phyloP scores from a whole-genome alignment of 92 coral and sea anemone genomes.

The Blastomussa wellsi region DNA sequence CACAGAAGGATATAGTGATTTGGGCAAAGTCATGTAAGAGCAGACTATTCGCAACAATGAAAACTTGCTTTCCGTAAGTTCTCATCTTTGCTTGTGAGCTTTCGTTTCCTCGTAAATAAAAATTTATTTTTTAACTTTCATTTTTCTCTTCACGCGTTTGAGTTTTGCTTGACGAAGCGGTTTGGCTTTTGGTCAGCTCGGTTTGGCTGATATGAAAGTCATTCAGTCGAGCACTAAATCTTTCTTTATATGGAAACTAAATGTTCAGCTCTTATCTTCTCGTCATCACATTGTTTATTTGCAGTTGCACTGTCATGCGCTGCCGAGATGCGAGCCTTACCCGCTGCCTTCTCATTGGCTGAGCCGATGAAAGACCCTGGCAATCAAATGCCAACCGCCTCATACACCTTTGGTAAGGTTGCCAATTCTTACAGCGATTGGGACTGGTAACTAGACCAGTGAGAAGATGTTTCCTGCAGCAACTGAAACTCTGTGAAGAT shows the following conservation, averaged over 20 bases:
- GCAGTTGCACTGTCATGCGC: slow-evolving; percentile 32
- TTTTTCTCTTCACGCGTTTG: neutral
- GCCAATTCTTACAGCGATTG: slow-evolving; percentile 26
- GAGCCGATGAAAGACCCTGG: slow-evolving; percentile 37
- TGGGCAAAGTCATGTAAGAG: no score
- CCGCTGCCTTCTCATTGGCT: slow-evolving; percentile 41
- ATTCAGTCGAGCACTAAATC: neutral
- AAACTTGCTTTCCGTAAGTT: neutral
- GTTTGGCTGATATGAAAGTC: neutral
- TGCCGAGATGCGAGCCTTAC: slow-evolving; percentile 26
- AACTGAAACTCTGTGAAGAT: neutral
- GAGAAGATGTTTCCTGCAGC: neutral
- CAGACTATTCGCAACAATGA: neutral
- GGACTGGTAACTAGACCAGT: slow-evolving; percentile 6
- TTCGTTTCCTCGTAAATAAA: neutral
- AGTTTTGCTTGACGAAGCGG: neutral
- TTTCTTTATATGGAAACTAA: neutral
- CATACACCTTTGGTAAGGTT: slow-evolving; percentile 34
- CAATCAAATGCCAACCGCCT: slow-evolving; percentile 33
- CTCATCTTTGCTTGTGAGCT: neutral
- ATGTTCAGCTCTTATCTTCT: neutral
- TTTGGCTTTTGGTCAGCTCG: neutral
- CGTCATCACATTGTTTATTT: neutral
- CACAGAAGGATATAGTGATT: neutral
- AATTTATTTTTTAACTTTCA: no score